phyloP scores from a whole-genome alignment of 2,113 vertebrate genomes.

The Plestiodon gilberti region DNA sequence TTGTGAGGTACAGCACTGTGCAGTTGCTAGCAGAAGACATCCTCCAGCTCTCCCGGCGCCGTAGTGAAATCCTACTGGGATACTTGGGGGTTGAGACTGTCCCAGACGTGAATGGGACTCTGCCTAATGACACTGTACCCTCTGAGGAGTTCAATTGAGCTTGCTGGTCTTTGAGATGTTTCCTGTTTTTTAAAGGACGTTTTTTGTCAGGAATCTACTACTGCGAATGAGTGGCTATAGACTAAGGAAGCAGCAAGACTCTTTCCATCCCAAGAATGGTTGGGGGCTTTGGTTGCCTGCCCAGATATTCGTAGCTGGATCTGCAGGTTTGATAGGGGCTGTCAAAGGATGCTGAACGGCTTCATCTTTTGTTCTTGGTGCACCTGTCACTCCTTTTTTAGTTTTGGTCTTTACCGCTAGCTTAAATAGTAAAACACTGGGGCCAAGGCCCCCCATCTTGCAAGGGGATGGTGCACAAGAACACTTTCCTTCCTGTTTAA shows the following conservation, averaged over 20 bases:
- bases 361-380: constrained; percentile 56
- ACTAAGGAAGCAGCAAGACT: constrained; percentile 26
- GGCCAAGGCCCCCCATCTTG: constrained; percentile 5
- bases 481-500: constrained; percentile 16
- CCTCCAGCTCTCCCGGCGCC: constrained; percentile 90
- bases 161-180: not conserved
- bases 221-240: not conserved
- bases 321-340: constrained; percentile 58
- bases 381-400: constrained; percentile 31
- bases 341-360: constrained; percentile 61
- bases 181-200: constrained; percentile 28
- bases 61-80: constrained; percentile 92
- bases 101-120: constrained; percentile 80
- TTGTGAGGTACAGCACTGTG: constrained; percentile 88
- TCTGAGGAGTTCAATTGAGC: constrained; percentile 67
- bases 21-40: constrained; percentile 89
- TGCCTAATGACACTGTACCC: constrained; percentile 67
- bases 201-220: constrained; percentile 22
- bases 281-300: constrained; percentile 1
- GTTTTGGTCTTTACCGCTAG: constrained; percentile 45
- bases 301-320: constrained; percentile 39
- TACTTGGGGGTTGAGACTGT: constrained; percentile 84
- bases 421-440: constrained; percentile 23
- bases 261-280: constrained; percentile 2
- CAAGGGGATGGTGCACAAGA: not conserved